A percentile compares a stretch with the other conserved stretches of the same genome.
Conservation (phyloP, 2,113 vertebrate genomes). For the Pelecanus crispus region DNA sequence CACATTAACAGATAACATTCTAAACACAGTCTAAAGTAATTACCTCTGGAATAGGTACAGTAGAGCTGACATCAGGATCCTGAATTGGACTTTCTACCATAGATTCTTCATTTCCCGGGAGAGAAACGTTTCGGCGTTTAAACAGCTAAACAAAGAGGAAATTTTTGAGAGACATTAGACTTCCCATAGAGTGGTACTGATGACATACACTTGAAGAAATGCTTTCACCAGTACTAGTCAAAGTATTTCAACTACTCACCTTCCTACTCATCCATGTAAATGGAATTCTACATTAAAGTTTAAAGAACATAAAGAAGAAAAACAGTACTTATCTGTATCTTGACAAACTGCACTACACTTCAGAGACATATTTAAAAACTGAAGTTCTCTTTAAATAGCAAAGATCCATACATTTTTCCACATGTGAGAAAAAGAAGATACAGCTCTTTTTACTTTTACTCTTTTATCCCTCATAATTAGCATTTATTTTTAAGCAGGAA, state of each 20-base stretch:
- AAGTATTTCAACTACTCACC: neutral
- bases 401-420: neutral
- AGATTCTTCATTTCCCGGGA: slow-evolving; percentile 82
- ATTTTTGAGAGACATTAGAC: neutral
- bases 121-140: slow-evolving; percentile 87
- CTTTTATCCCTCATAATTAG: neutral
- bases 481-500: neutral
- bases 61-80: slow-evolving; percentile 90
- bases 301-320: neutral
- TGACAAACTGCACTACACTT: neutral
- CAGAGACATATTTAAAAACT: neutral
- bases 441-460: neutral
- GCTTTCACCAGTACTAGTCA: neutral
- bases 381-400: neutral
- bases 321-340: neutral
- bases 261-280: neutral
- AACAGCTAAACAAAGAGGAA: slow-evolving; percentile 77
- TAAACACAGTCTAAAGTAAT: neutral
- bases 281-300: neutral
- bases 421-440: neutral
- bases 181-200: neutral
- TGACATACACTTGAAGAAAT: neutral
- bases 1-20: neutral
- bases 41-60: slow-evolving; percentile 86
- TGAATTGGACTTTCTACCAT: slow-evolving; percentile 92